These are phyloP conservation scores for Coreius guichenoti DNA, from an alignment of 2,797 vertebrate species.

Conservation along the genomic window DNA sequence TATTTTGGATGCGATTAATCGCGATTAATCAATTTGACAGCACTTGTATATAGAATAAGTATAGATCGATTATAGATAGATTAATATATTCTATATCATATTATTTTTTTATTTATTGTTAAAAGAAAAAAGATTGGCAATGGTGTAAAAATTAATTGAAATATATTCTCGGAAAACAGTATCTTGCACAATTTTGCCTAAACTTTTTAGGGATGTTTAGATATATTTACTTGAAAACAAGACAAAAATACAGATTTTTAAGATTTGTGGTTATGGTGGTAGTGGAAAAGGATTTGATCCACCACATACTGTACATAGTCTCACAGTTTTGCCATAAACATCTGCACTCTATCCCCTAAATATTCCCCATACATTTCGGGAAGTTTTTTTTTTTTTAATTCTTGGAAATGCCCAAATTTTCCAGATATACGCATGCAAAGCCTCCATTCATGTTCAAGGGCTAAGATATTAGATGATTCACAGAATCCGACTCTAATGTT, in stretches of 20 bases:
- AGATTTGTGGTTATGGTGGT: neutral
- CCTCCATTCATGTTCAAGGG: constrained; percentile 28
- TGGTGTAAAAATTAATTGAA: neutral
- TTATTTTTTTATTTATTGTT: neutral
- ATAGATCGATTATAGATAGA: neutral
- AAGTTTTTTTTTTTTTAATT: constrained; percentile 4
- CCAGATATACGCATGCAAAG: constrained; percentile 20
- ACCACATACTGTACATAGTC: neutral
- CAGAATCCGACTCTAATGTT: neutral
- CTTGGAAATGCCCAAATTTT: constrained; percentile 31
- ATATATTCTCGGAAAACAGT: neutral
- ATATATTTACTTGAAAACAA: neutral
- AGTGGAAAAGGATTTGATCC: neutral
- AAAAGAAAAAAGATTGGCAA: neutral
- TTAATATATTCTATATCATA: neutral
- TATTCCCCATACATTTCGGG: constrained; percentile 15
- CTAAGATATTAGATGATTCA: constrained; percentile 46
- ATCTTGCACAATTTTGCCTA: neutral
- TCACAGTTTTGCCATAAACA: constrained; percentile 21
- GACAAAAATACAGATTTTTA: neutral
- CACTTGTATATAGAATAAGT: too few relatives aligned
- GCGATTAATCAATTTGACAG: too few relatives aligned
- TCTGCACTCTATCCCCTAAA: constrained; percentile 16
- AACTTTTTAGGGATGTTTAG: neutral
- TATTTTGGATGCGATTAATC: too few relatives aligned